phyloP scores from a whole-genome alignment of 2,113 vertebrate species.

The Gopherus evgoodei region DNA sequence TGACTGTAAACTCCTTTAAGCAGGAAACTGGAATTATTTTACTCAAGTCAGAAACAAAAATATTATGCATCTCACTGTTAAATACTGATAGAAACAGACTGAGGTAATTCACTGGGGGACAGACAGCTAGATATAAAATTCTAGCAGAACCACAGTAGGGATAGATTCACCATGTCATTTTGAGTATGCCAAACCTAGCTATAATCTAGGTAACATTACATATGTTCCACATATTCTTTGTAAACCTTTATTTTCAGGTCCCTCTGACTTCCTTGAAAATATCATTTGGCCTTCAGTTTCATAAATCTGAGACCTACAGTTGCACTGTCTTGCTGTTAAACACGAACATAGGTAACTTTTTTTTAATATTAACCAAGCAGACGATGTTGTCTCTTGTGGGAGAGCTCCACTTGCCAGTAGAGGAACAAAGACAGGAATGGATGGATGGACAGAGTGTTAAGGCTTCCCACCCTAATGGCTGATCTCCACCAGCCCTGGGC shows the following conservation, averaged over 20 bases:
- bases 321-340: background rate
- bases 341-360: background rate
- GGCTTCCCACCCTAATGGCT: background rate
- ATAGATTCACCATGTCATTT: background rate
- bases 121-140: accelerated
- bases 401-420: background rate
- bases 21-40: background rate
- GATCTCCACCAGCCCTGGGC: background rate
- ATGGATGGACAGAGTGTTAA: background rate
- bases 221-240: background rate
- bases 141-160: background rate
- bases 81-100: background rate
- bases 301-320: background rate
- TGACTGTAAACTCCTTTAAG: background rate
- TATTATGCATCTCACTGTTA: background rate
- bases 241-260: background rate
- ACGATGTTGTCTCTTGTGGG: background rate
- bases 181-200: background rate
- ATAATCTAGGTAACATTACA: background rate
- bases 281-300: background rate
- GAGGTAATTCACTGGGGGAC: background rate
- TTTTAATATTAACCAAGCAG: background rate
- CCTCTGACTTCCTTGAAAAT: conserved; percentile 20
- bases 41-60: background rate
- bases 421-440: background rate